Percentiles rank a stretch among this genome's conserved stretches.
phyloP scores from a whole-genome alignment of 2,113 vertebrate species.

The Labeo catla region DNA sequence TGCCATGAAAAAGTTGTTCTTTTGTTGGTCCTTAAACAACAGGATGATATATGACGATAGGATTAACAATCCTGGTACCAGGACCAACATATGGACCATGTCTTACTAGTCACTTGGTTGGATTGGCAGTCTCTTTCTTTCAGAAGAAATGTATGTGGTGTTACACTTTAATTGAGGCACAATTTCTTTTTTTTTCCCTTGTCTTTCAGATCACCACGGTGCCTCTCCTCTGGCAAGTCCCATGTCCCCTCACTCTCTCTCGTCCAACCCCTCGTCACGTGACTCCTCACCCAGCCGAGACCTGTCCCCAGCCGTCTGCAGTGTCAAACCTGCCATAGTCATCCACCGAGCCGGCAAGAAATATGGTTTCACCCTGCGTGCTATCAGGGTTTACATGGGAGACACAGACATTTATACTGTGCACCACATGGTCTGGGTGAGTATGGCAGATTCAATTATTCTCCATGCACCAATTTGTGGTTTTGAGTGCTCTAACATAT shows the following conservation, averaged over 20 bases:
- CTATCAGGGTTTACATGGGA: slow-evolving; percentile 98
- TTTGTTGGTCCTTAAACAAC: not conserved
- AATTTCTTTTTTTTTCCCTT: not conserved
- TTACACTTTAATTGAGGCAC: not conserved
- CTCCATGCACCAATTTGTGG: not conserved
- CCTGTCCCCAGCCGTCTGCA: slow-evolving; percentile 86
- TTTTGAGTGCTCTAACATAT: not conserved
- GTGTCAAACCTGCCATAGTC: slow-evolving; percentile 85
- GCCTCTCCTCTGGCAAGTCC: slow-evolving; percentile 95
- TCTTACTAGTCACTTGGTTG: not conserved
- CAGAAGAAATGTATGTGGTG: not conserved
- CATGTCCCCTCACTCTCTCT: slow-evolving; percentile 96
- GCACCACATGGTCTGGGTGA: slow-evolving; percentile 98
- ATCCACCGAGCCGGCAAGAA: slow-evolving; percentile 96
- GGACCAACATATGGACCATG: not conserved
- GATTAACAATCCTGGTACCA: not conserved
- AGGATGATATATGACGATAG: not conserved
- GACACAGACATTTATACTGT: slow-evolving; percentile 95
- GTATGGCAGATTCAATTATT: slow-evolving; percentile 35
- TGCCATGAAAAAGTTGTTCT: not conserved
- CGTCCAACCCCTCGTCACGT: slow-evolving; percentile 95
- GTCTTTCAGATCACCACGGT: slow-evolving; percentile 85
- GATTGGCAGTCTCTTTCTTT: not conserved
- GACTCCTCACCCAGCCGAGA: slow-evolving; percentile 97
- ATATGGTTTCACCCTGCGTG: slow-evolving; percentile 95